Evolutionary conservation across 2,797 vertebrate species (phyloP).

Genomic region (Mormyrops boulengeri): DNA sequence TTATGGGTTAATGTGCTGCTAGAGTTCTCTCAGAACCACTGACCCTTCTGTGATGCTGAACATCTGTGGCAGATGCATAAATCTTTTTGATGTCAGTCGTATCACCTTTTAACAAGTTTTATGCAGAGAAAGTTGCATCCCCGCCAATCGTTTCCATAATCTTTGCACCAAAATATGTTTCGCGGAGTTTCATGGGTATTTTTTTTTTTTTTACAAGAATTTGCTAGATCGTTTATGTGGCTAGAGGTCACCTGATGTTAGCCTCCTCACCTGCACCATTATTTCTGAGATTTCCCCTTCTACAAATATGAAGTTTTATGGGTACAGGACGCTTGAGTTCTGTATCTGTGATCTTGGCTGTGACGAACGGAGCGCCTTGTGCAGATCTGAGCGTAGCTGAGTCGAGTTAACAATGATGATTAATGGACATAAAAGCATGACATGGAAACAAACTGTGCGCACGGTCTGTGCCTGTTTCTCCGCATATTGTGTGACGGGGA

Average conservation of each 20-base stretch:
- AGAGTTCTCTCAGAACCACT: slow-evolving; percentile 32
- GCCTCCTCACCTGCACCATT: not conserved
- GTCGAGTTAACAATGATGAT: slow-evolving; percentile 65
- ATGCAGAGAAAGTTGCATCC: not conserved
- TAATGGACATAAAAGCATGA: slow-evolving; percentile 15
- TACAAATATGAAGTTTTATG: not conserved
- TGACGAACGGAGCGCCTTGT: not conserved
- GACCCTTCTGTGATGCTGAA: not conserved
- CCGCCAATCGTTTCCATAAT: not conserved
- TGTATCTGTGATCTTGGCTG: not conserved
- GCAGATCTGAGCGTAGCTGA: slow-evolving; percentile 50
- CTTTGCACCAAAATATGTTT: not conserved
- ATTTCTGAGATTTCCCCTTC: not conserved
- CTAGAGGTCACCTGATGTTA: not conserved
- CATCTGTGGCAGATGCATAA: not conserved
- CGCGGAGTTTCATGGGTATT: not conserved
- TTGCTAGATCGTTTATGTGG: not conserved
- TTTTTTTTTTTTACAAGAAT: not conserved
- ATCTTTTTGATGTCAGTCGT: slow-evolving; percentile 43
- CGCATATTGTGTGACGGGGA: slow-evolving; percentile 5
- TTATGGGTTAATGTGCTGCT: slow-evolving; percentile 37
- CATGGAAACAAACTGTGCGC: slow-evolving; percentile 22
- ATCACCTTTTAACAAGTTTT: not conserved
- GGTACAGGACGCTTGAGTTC: not conserved
- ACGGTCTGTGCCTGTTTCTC: not conserved